These are phyloP conservation scores for Himalopsyche kuldschensis DNA, from an alignment of 2,888 invertebrate genomes.

Conservation along the genomic window DNA sequence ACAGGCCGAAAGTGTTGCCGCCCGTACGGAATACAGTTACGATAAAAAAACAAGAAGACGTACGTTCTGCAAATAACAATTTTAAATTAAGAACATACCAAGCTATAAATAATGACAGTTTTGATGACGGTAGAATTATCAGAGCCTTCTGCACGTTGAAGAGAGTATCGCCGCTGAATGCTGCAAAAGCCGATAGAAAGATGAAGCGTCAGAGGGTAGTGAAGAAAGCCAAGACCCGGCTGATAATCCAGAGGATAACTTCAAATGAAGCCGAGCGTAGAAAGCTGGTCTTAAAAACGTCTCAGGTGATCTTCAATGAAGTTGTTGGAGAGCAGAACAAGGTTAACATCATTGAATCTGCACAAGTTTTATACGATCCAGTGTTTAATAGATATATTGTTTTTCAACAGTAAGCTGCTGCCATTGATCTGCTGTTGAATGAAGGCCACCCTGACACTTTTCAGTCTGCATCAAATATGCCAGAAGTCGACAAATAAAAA, in stretches of 20 bases:
- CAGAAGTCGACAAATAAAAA: no score
- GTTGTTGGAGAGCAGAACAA: not conserved
- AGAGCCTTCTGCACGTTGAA: not conserved
- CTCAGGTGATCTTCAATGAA: not conserved
- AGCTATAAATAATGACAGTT: not conserved
- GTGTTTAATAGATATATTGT: not conserved
- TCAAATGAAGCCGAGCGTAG: not conserved
- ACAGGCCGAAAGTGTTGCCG: not conserved
- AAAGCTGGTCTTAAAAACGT: not conserved
- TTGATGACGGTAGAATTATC: not conserved
- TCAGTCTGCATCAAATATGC: no score
- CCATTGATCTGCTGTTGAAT: no score
- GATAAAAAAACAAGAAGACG: not conserved
- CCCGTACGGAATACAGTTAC: not conserved
- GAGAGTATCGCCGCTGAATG: not conserved
- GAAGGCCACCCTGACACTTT: no score
- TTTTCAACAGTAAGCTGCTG: not conserved
- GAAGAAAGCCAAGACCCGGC: not conserved
- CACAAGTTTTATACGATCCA: not conserved
- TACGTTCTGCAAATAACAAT: not conserved
- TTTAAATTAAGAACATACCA: not conserved
- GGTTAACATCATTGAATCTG: not conserved
- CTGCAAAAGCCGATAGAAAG: not conserved
- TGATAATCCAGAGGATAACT: not conserved
- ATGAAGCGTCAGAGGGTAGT: not conserved